phyloP scores from a whole-genome alignment of 1,140 invertebrate genomes.

The Caenorhabditis remanei region DNA sequence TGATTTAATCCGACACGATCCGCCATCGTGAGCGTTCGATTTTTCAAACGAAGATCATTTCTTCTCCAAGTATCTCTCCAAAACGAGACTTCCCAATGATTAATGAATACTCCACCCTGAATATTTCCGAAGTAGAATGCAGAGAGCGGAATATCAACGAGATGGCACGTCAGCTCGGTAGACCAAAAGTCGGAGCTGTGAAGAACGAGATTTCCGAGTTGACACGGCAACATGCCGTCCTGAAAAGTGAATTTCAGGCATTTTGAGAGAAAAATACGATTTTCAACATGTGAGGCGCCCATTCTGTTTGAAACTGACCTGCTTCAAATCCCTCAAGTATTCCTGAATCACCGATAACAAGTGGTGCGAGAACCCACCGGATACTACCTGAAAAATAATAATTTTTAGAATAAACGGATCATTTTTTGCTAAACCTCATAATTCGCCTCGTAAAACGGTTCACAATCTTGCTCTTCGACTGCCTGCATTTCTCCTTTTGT shows the following conservation, averaged over 20 bases:
- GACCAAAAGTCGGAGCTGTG: conserved; percentile 48
- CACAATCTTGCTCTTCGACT: conserved; percentile 20
- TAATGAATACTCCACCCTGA: conserved; percentile 55
- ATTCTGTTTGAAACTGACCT: not conserved
- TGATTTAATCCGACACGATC: conserved; percentile 25
- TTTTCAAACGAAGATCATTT: not conserved
- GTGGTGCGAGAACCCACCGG: not conserved
- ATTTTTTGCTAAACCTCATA: not conserved
- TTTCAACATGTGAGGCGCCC: not conserved
- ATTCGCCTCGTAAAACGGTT: conserved; percentile 46
- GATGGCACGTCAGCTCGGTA: conserved; percentile 1
- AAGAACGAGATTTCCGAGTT: conserved; percentile 37
- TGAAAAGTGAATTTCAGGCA: not conserved
- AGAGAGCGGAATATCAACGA: not conserved
- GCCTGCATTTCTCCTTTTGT: conserved; percentile 38
- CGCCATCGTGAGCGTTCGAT: not conserved
- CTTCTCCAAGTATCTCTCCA: not conserved
- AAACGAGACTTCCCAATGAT: conserved; percentile 59
- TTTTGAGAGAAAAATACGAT: not conserved
- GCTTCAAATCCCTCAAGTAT: conserved; percentile 2
- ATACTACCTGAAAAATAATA: not conserved
- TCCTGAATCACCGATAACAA: not conserved
- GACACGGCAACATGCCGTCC: conserved; percentile 17
- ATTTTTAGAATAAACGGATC: not conserved
- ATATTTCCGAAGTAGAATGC: conserved; percentile 58